phyloP scores from a whole-genome alignment of 2,797 vertebrate species.

The Siniperca scherzeri region DNA sequence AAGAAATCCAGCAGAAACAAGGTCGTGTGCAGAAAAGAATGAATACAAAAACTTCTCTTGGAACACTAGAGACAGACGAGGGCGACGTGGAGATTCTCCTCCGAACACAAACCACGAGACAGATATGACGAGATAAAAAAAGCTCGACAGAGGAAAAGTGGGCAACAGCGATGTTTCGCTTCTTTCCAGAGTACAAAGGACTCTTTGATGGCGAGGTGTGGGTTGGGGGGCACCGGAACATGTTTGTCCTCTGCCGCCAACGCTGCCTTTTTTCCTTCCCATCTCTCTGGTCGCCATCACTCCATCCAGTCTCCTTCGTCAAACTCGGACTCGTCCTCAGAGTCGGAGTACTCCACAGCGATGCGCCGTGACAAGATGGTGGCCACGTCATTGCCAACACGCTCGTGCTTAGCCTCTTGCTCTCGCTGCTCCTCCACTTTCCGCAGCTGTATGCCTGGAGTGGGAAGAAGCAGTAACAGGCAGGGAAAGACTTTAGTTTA shows the following conservation, averaged over 20 bases:
- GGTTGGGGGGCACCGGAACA: conserved; percentile 43
- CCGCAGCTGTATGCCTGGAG: conserved; percentile 95
- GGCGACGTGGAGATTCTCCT: conserved; percentile 53
- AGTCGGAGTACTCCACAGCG: conserved; percentile 98
- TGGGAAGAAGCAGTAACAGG: background rate
- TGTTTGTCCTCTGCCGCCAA: conserved; percentile 38
- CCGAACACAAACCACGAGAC: conserved; percentile 72
- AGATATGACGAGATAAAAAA: conserved; percentile 55
- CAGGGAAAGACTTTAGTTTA: background rate
- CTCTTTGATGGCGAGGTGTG: conserved; percentile 38
- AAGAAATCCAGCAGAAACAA: conserved; percentile 61
- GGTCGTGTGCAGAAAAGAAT: conserved; percentile 61
- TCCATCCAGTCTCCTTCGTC: conserved; percentile 99
- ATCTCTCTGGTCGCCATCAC: conserved; percentile 67
- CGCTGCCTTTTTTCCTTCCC: background rate
- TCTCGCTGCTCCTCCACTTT: conserved; percentile 99
- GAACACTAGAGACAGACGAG: conserved; percentile 62
- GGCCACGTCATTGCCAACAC: conserved; percentile 97
- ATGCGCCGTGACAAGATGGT: conserved; percentile 98
- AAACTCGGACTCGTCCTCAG: conserved; percentile 98
- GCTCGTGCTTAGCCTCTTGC: conserved; percentile 97
- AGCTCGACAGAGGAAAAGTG: conserved; percentile 49
- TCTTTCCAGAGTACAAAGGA: conserved; percentile 34
- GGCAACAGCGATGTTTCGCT: conserved; percentile 31
- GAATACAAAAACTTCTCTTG: conserved; percentile 55